These are phyloP conservation scores for Neogobius melanostomus DNA, from an alignment of 2,113 vertebrate species.

Conservation along the genomic window DNA sequence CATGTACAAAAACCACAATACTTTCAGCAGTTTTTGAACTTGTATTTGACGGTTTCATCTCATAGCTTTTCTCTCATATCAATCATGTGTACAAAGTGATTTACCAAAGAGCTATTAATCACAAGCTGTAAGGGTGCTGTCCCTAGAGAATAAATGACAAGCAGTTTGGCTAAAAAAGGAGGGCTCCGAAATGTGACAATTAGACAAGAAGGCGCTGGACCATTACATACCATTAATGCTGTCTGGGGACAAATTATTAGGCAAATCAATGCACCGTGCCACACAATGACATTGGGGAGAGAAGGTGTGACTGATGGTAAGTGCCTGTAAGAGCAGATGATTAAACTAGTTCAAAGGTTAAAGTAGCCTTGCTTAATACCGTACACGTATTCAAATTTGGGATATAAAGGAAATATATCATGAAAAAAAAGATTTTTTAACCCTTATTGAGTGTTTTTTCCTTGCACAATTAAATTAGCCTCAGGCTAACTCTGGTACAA, in stretches of 20 bases:
- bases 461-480: too few relatives aligned
- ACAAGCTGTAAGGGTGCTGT: constrained; percentile 30
- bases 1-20: background rate
- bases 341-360: constrained; percentile 8
- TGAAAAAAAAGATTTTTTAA: background rate
- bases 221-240: constrained; percentile 74
- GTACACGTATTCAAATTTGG: too few relatives aligned
- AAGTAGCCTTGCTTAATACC: background rate
- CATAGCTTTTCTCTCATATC: constrained; percentile 10
- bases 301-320: constrained; percentile 25
- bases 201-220: constrained; percentile 63
- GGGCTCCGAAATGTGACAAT: constrained; percentile 41
- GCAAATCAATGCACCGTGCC: constrained; percentile 38
- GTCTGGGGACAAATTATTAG: constrained; percentile 67
- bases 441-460: too few relatives aligned
- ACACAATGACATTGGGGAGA: constrained; percentile 34
- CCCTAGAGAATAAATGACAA: constrained; percentile 36
- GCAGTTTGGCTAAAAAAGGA: constrained; percentile 35
- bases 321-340: constrained; percentile 33
- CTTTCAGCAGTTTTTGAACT: background rate
- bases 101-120: constrained; percentile 39
- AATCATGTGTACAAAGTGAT: constrained; percentile 15
- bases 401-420: background rate
- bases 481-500: too few relatives aligned
- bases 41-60: constrained; percentile 5